phyloP scores from a whole-genome alignment of 1,140 invertebrate genomes.

The Hypsibius dujardini region DNA sequence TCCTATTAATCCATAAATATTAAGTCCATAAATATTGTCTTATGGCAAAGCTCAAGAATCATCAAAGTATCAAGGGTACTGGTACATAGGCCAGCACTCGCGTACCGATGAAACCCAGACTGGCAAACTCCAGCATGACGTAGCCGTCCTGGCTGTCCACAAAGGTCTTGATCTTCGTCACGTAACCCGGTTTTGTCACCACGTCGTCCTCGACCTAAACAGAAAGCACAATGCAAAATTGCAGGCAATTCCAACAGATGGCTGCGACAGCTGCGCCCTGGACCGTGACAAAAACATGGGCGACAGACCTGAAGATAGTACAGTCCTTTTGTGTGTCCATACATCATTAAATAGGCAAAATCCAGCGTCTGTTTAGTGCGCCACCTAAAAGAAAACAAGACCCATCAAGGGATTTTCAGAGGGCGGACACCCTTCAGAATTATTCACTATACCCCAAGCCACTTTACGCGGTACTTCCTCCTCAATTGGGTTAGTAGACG shows the following conservation, averaged over 20 bases:
- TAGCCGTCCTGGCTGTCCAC: conserved; percentile 54
- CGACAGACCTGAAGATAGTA: conserved; percentile 38
- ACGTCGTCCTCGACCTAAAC: conserved; percentile 90
- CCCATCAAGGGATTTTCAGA: background rate
- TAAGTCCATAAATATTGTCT: conserved; percentile 7
- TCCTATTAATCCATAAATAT: conserved; percentile 38
- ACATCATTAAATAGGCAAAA: conserved; percentile 88
- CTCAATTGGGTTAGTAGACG: no score
- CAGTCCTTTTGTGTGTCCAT: conserved; percentile 49
- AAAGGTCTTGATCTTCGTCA: conserved; percentile 70
- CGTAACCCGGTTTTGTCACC: conserved; percentile 59
- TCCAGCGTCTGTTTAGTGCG: conserved; percentile 90
- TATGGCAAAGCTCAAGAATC: conserved; percentile 19
- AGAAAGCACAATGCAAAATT: conserved; percentile 17
- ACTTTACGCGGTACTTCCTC: no score
- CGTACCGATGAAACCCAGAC: conserved; percentile 72
- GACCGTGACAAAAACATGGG: conserved; percentile 8
- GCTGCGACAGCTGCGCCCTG: background rate
- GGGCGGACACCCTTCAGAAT: no score
- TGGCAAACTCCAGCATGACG: conserved; percentile 77
- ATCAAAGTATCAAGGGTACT: conserved; percentile 20
- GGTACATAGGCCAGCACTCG: conserved; percentile 17
- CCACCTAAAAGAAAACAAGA: conserved; percentile 43
- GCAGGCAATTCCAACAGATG: conserved; percentile 18
- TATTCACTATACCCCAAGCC: no score